Evolutionary conservation across 2,797 vertebrate species (phyloP), one percentile per base, ranked within the genome.

Genomic region (Ispidina picta): DNA sequence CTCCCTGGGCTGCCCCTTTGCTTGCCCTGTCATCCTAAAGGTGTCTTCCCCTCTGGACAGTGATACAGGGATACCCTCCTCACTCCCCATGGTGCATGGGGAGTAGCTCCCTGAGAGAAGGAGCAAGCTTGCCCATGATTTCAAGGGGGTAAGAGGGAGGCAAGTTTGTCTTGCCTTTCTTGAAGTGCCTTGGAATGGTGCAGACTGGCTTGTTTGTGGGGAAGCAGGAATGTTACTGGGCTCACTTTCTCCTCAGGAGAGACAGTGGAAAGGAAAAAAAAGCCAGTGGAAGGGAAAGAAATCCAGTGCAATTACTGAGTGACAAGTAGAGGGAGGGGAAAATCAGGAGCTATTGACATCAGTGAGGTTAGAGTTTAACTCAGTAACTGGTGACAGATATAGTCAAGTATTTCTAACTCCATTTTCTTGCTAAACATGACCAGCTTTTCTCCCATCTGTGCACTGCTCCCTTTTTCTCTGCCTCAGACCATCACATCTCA

Each of bases 21-120:
- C 60, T 83, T 58, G 71, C 14, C 21, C 9, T 7, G 12, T 28
- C 31, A 8, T 23, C 25, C 33, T 31, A 5, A 11, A 13, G 18
- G 4, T 13, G 15, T 33, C 43, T 25, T 77, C 25, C 52, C 29
- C 15, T 33, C 9, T 5, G 23, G 22, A 7, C 35, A 60, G 25
- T 29, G 43, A 19, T 33, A 18, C 8, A 46, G 52, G 51, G 3
- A 2, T 7, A 22, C 37, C 58, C 8, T 52, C 46, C 65, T 12
- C 22, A 4, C 23, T 39, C 31, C 7, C 54, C 28, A 6, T 44
- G 0, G 0, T 12, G 21, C 10, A 0, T 10, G 21, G 35, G 14
- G 13, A 44, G 17, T 2, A 35, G 37, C 17, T 62, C 35, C 21
- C 3, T 1, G 4, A 2, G 2, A n/a, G 35, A 14, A 83, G n/a